Conservation (phyloP, 2,113 vertebrate species). For the Passer domesticus region DNA sequence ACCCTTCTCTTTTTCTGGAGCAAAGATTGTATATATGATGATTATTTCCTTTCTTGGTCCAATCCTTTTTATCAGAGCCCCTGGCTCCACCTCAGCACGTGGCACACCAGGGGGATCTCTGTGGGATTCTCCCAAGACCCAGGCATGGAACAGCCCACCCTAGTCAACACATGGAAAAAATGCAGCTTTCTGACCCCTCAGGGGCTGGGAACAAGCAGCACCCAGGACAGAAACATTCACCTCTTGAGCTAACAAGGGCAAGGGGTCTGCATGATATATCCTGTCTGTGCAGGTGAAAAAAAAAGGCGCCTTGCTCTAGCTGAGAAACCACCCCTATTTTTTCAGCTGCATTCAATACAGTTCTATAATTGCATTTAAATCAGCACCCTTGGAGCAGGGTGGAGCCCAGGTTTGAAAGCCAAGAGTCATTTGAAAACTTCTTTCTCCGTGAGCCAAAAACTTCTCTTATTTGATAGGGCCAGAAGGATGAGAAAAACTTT, state of each 20-base stretch:
- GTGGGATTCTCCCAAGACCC: neutral
- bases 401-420: neutral
- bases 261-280: neutral
- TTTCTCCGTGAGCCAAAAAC: neutral
- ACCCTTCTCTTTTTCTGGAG: neutral
- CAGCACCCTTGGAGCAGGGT: neutral
- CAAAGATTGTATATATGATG: rapidly evolving
- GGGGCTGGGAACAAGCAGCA: neutral
- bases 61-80: neutral
- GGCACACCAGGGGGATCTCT: neutral
- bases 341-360: neutral
- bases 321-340: neutral
- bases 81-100: rapidly evolving
- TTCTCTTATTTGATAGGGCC: neutral
- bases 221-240: neutral
- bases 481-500: neutral
- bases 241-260: neutral
- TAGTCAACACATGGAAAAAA: neutral
- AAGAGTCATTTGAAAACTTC: neutral
- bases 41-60: neutral
- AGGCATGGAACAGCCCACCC: neutral
- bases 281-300: neutral
- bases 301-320: neutral
- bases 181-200: neutral
- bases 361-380: neutral